Conservation (phyloP, 2,888 invertebrate species). For the Oeneis ivallda region DNA sequence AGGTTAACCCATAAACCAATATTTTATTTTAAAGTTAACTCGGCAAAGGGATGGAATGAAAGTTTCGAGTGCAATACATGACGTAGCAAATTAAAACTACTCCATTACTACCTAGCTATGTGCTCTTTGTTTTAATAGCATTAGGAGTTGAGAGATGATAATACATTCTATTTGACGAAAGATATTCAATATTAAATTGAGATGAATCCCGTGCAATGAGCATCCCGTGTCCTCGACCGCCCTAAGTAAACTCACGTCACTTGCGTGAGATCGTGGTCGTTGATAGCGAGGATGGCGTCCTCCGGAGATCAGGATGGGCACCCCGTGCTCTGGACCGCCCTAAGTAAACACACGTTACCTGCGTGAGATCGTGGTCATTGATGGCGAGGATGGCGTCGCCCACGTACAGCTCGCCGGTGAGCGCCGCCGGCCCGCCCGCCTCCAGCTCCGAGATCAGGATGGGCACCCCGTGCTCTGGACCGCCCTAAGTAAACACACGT, state of each 20-base stretch:
- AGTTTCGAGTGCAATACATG: too few species aligned
- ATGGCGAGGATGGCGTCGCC: slow-evolving; percentile 93
- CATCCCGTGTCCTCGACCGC: too few species aligned
- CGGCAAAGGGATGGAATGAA: too few species aligned
- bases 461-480: slow-evolving; percentile 92
- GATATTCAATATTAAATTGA: too few species aligned
- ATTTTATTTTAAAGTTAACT: too few species aligned
- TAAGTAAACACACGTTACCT: slow-evolving; percentile 72
- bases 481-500: slow-evolving; percentile 82
- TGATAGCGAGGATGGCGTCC: slow-evolving; percentile 91
- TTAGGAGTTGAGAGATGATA: too few species aligned
- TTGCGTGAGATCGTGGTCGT: slow-evolving; percentile 88
- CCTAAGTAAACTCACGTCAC: slow-evolving; percentile 49
- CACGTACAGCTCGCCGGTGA: slow-evolving; percentile 81
- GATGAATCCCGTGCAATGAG: too few species aligned
- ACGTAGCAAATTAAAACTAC: too few species aligned
- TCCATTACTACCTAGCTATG: too few species aligned
- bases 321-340: slow-evolving; percentile 93
- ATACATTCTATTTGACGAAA: too few species aligned
- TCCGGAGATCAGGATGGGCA: slow-evolving; percentile 93
- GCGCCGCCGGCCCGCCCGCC: slow-evolving; percentile 90
- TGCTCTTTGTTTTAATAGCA: too few species aligned
- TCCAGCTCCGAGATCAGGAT: slow-evolving; percentile 93
- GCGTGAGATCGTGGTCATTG: slow-evolving; percentile 88
- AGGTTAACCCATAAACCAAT: neutral